phyloP scores from a whole-genome alignment of 2,888 invertebrate genomes.

The Pammene aurita region DNA sequence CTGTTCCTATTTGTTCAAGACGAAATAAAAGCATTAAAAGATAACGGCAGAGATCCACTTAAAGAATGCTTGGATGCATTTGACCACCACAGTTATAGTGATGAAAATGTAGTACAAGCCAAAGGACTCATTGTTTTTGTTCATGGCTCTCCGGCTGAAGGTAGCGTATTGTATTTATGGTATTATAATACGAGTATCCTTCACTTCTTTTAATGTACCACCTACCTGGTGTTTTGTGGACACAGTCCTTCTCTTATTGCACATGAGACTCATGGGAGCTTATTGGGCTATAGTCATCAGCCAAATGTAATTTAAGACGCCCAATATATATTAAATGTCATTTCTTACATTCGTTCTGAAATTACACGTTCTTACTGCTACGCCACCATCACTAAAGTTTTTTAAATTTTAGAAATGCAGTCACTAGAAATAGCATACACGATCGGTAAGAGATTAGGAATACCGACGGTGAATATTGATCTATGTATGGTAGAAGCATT shows the following conservation, averaged over 20 bases:
- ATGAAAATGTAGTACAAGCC: constrained; percentile 51
- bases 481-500: constrained; percentile 76
- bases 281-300: no score
- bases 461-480: constrained; percentile 80
- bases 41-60: constrained; percentile 64
- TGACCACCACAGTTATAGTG: constrained; percentile 48
- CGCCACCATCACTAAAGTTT: neutral
- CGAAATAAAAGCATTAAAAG: constrained; percentile 64
- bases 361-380: neutral
- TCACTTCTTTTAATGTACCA: no score
- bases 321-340: no score
- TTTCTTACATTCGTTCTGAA: no score
- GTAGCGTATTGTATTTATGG: constrained; percentile 48
- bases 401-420: constrained; percentile 57
- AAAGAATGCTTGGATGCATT: constrained; percentile 58
- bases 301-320: no score
- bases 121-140: constrained; percentile 72
- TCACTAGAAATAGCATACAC: constrained; percentile 73
- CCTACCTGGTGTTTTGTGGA: no score
- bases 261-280: no score
- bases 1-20: constrained; percentile 52
- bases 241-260: no score
- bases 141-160: constrained; percentile 75
- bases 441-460: constrained; percentile 66
- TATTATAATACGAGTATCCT: no score